Percentiles rank a stretch among this genome's conserved stretches.
These are phyloP conservation scores for Hyphantria cunea DNA, from an alignment of 1,140 invertebrate species.

Conservation along the genomic window DNA sequence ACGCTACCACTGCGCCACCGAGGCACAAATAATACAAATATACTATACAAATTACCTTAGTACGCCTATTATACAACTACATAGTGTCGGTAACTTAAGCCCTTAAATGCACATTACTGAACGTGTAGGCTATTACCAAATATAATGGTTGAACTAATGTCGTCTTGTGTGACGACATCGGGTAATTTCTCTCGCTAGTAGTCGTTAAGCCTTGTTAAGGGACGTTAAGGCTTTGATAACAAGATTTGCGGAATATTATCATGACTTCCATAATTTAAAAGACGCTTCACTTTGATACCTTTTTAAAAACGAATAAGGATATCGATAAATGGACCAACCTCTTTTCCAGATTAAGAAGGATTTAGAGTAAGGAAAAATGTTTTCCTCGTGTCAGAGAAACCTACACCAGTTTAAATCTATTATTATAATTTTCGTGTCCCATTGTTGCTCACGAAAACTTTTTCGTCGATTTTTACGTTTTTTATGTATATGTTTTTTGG, in stretches of 20 bases:
- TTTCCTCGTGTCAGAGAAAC: no score
- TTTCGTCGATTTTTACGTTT: no score
- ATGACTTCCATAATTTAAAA: neutral
- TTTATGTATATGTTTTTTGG: no score
- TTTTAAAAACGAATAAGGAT: neutral
- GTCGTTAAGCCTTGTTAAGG: neutral
- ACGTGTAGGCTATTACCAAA: neutral
- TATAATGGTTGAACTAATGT: conserved; percentile 15
- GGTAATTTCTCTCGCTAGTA: neutral
- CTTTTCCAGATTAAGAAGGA: neutral
- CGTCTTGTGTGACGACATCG: neutral
- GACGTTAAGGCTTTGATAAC: neutral
- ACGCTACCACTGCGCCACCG: no score
- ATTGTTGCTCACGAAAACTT: no score
- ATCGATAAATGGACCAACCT: neutral
- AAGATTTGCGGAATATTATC: neutral
- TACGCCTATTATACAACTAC: neutral
- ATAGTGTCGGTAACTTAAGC: neutral
- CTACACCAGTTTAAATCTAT: no score
- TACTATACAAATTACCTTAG: neutral
- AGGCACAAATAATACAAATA: no score
- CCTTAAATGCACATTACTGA: neutral
- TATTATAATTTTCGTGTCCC: no score
- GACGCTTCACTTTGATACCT: neutral
- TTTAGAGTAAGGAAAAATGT: no score